Base-by-base conservation (phyloP, 2,113 vertebrate species). In the Pseudonaja textilis region DNA sequence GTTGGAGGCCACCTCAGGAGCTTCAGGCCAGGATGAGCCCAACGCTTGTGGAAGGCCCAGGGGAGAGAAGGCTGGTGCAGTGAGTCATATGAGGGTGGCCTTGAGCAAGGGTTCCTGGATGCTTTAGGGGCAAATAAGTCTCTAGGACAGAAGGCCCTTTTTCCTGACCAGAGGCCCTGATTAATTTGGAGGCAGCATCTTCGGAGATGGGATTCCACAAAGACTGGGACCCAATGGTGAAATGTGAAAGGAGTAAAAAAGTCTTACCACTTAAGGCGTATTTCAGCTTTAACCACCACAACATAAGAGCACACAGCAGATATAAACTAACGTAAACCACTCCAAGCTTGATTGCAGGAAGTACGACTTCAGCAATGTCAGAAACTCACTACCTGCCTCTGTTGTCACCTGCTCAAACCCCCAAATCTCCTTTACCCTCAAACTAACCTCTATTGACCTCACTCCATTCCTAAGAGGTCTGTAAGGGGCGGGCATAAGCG, bases 131-230 rank as follows among this genome's bases (percentile, higher is more conserved):
- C 4, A 39, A 18, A 26, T 29, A n/a, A 22, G 22, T 29, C 59
- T 39, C 22, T 16, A 5, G 55, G 45, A 34, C 6, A 88, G n/a
- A 56, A 54, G 54, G 1, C 45, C 12, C 45, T 87, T 5, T 50
- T 50, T 50, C 81, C 42, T 25, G 4, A 85, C 69, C 57, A 23
- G 10, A n/a, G 39, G 61, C 20, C 90, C 55, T 89, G 54, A 87
- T 92, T 92, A 87, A 87, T 93, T 92, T 89, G 29, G 16, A 94
- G 85, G 2, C 93, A 94, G 59, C 88, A 5, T 57, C 42, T 23
- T 34, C 50, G 34, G 20, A 92, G 54, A 25, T 4, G 26, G 87
- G 2, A n/a, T 26, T 89, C 50, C 92, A 95, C 87, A 93, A 10
- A 92, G 42, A 50, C 10, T 29, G 45, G 61, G 22, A 23, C 57